phyloP scores from a whole-genome alignment of 2,113 vertebrate species.

The Caloenas nicobarica region DNA sequence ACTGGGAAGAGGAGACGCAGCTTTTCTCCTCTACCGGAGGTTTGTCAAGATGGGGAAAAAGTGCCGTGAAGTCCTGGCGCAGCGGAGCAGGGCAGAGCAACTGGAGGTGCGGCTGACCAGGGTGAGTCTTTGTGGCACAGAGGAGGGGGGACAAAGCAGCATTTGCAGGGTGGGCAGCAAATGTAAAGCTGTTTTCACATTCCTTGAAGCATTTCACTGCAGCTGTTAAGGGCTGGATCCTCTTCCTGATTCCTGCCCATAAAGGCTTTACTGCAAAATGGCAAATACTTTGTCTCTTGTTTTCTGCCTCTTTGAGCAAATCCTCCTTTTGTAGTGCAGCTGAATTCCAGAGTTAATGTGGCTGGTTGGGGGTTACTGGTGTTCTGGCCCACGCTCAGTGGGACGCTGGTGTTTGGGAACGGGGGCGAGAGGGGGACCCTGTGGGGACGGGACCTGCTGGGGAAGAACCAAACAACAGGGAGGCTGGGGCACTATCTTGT shows the following conservation, averaged over 20 bases:
- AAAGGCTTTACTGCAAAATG: not conserved
- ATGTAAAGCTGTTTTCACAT: not conserved
- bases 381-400: not conserved
- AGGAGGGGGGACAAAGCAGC: too few species aligned
- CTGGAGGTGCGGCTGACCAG: fast-evolving
- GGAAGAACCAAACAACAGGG: not conserved
- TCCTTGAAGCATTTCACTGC: not conserved
- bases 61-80: fast-evolving
- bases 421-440: too few species aligned
- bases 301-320: not conserved
- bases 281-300: not conserved
- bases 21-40: not conserved
- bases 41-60: not conserved
- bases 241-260: not conserved
- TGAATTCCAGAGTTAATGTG: fast-evolving
- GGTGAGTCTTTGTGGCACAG: not conserved
- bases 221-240: not conserved
- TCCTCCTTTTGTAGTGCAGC: not conserved
- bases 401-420: not conserved
- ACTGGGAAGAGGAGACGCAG: not conserved
- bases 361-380: not conserved
- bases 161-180: not conserved
- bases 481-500: too few species aligned
- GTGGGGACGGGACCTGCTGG: too few species aligned
- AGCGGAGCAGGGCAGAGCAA: not conserved